These are phyloP conservation scores for Caenorhabditis becei DNA, from an alignment of 2,888 invertebrate genomes.

Conservation along the genomic window DNA sequence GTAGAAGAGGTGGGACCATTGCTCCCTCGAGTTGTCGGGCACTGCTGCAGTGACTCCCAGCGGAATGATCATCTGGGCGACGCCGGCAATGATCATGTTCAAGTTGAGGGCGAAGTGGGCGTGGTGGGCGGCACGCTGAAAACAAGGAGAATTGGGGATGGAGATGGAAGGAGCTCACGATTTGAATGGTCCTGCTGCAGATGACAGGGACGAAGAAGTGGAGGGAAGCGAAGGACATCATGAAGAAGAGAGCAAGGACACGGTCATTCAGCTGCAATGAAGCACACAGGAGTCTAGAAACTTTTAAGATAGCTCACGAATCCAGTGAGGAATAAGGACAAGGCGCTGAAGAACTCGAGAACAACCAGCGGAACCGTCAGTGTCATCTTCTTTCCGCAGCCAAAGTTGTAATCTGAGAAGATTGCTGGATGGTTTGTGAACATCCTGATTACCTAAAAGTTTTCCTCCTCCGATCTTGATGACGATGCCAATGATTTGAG, in stretches of 20 bases:
- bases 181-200: constrained; percentile 68
- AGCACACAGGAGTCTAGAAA: neutral
- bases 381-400: constrained; percentile 53
- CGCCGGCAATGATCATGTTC: constrained; percentile 68
- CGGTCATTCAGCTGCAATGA: constrained; percentile 58
- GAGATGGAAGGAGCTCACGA: constrained; percentile 44
- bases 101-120: constrained; percentile 66
- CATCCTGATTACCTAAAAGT: constrained; percentile 45
- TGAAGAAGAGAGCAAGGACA: constrained; percentile 53
- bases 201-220: constrained; percentile 70
- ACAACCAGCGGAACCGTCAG: constrained; percentile 59
- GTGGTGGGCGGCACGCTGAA: constrained; percentile 66
- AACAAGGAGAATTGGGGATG: neutral
- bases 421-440: too few relatives aligned
- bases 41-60: constrained; percentile 61
- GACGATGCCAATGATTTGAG: constrained; percentile 64
- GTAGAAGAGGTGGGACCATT: constrained; percentile 68
- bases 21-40: constrained; percentile 60
- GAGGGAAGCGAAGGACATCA: constrained; percentile 66
- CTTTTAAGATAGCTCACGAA: constrained; percentile 49
- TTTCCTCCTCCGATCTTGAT: constrained; percentile 65
- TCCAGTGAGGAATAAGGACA: constrained; percentile 64
- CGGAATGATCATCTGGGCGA: constrained; percentile 68
- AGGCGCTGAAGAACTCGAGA: constrained; percentile 58
- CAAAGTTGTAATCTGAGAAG: constrained; percentile 58